A percentile compares a stretch with the other conserved stretches of the same genome.
These are phyloP conservation scores for Stenichneumon culpator DNA, from an alignment of 2,888 invertebrate species.

Conservation along the genomic window DNA sequence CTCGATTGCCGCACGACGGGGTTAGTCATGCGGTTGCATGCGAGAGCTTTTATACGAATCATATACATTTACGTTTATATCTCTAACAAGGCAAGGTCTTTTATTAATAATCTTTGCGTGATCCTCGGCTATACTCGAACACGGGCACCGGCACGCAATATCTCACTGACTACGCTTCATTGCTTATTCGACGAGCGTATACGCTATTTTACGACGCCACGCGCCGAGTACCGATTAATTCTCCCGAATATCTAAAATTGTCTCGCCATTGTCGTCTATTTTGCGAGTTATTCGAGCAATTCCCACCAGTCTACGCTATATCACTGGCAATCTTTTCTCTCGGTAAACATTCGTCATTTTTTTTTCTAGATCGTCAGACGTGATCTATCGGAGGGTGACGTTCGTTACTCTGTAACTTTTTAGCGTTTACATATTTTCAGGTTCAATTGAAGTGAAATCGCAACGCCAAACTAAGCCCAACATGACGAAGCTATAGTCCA, in stretches of 20 bases:
- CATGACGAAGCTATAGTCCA: too few species aligned
- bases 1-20: conserved; percentile 42
- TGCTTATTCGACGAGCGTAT: conserved; percentile 27
- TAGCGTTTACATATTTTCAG: too few species aligned
- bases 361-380: too few species aligned
- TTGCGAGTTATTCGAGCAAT: not conserved
- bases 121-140: conserved; percentile 44
- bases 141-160: conserved; percentile 46
- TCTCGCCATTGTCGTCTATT: not conserved
- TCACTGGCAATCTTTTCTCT: too few species aligned
- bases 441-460: too few species aligned
- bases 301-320: not conserved
- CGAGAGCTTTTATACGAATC: conserved; percentile 49
- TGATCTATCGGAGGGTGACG: too few species aligned
- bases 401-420: too few species aligned
- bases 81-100: conserved; percentile 66
- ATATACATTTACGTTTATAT: conserved; percentile 47
- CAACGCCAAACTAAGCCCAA: too few species aligned
- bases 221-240: not conserved
- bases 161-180: conserved; percentile 40
- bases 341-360: not conserved
- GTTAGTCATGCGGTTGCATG: conserved; percentile 40
- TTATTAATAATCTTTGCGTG: conserved; percentile 69
- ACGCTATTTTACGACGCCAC: not conserved
- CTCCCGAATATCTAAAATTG: not conserved